phyloP scores from a whole-genome alignment of 2,888 invertebrate genomes.

The Diarsia mendica region DNA sequence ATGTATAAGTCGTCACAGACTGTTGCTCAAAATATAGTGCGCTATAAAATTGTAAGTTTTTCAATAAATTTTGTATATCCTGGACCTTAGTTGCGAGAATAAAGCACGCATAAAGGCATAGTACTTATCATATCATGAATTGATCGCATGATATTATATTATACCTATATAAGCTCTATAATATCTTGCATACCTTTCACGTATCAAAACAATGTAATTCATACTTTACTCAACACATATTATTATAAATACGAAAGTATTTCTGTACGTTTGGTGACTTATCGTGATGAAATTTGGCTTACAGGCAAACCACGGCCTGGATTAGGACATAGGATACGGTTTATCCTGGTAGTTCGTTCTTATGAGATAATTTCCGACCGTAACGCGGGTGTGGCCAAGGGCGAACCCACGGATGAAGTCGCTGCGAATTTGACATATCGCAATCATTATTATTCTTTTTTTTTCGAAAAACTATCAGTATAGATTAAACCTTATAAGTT shows the following conservation, averaged over 20 bases:
- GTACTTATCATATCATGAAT: not conserved
- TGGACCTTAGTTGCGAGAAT: conserved; percentile 13
- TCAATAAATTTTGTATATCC: conserved; percentile 8
- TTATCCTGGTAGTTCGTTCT: not conserved
- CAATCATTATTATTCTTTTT: too few species aligned
- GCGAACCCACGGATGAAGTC: too few species aligned
- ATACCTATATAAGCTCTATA: not conserved
- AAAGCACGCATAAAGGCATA: not conserved
- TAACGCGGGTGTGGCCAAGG: not conserved
- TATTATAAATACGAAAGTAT: not conserved
- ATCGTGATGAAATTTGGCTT: not conserved
- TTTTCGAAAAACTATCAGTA: too few species aligned
- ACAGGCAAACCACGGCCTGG: not conserved
- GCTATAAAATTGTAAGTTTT: conserved; percentile 30
- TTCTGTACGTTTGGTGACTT: not conserved
- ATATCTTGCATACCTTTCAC: not conserved
- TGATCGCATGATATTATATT: not conserved
- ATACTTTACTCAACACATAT: not conserved
- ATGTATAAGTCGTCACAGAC: conserved; percentile 16
- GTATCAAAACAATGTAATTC: not conserved
- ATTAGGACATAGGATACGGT: not conserved
- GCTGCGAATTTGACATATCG: not conserved
- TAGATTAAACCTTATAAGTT: not conserved
- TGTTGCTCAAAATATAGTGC: conserved; percentile 23
- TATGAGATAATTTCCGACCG: not conserved